phyloP scores from a whole-genome alignment of 2,888 invertebrate genomes.

The Myopa testacea region DNA sequence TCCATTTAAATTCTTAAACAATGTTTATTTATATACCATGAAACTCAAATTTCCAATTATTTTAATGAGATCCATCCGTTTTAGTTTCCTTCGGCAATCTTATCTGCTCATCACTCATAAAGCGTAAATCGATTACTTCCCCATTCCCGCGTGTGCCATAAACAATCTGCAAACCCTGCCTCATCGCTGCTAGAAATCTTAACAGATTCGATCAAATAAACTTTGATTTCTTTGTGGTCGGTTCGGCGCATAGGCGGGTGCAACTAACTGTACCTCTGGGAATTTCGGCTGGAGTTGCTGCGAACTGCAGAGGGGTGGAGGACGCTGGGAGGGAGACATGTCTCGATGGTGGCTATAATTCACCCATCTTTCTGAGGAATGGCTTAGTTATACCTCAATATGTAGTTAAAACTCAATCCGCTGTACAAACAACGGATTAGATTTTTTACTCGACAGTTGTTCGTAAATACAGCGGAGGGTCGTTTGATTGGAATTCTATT shows the following conservation, averaged over 20 bases:
- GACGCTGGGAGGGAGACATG: not conserved
- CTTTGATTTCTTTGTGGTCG: not conserved
- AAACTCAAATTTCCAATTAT: not conserved
- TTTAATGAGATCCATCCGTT: not conserved
- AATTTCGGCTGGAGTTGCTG: not conserved
- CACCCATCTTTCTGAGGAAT: not conserved
- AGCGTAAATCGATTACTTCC: no score
- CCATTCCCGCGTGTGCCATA: not conserved
- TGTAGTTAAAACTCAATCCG: constrained; percentile 8
- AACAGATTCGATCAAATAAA: not conserved
- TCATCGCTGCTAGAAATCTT: not conserved
- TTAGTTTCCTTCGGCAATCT: not conserved
- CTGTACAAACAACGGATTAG: constrained; percentile 6
- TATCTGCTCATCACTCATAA: no score
- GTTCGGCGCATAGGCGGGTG: not conserved
- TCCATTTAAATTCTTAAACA: not conserved
- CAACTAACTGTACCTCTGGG: not conserved
- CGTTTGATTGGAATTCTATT: not conserved
- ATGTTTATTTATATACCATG: not conserved
- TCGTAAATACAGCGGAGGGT: not conserved
- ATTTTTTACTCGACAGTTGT: not conserved
- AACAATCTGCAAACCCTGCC: not conserved
- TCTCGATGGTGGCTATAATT: no score
- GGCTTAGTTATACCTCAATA: not conserved
- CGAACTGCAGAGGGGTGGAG: not conserved